Percentiles rank a stretch among this genome's conserved stretches.
Conservation (phyloP, 2,797 vertebrate genomes). For the Meda fulgida region DNA sequence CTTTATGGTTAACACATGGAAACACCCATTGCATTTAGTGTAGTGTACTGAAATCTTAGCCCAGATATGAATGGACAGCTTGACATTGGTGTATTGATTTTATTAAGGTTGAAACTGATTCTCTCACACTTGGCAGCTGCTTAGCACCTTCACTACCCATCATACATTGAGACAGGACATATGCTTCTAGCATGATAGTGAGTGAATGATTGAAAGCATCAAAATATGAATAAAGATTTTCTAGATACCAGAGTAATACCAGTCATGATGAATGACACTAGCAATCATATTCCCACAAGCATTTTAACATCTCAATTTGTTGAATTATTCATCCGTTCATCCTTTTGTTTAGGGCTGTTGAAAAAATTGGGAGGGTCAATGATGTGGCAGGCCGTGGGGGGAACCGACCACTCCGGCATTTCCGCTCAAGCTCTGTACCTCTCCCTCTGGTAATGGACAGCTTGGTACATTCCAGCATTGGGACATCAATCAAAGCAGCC, state of each 20-base stretch:
- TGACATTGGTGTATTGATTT: conserved; percentile 46
- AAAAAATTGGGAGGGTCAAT: conserved; percentile 77
- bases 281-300: background rate
- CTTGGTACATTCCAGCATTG: conserved; percentile 77
- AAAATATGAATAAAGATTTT: conserved; percentile 3
- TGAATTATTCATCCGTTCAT: conserved; percentile 35
- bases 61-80: conserved; percentile 16
- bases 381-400: conserved; percentile 74
- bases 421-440: conserved; percentile 83
- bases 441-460: conserved; percentile 81
- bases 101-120: conserved; percentile 24
- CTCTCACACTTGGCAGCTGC: conserved; percentile 26
- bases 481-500: conserved; percentile 81
- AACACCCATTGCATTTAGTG: conserved; percentile 4
- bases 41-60: conserved; percentile 4
- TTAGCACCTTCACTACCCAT: conserved; percentile 35
- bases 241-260: background rate
- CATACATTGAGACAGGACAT: conserved; percentile 20
- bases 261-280: conserved; percentile 4
- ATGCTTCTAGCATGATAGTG: background rate
- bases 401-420: conserved; percentile 78
- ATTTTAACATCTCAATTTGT: background rate
- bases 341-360: conserved; percentile 78
- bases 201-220: conserved; percentile 10
- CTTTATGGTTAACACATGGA: background rate